Conservation (phyloP, 2,113 vertebrate genomes). For the Equus przewalskii region DNA sequence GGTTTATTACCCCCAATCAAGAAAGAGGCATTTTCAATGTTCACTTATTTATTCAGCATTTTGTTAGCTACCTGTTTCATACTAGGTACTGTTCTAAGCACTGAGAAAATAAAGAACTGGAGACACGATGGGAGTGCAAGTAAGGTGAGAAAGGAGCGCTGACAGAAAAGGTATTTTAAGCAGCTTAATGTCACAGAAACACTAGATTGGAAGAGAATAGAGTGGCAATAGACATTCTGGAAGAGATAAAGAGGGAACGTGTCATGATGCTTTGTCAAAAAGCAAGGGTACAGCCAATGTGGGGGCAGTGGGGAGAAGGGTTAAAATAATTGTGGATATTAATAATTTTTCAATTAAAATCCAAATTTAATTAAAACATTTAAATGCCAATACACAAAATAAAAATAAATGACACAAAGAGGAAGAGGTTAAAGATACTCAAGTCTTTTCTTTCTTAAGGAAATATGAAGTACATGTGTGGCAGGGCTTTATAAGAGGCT, state of each 20-base stretch:
- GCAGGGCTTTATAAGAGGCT: background rate
- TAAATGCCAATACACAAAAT: background rate
- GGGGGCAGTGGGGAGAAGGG: rapidly evolving
- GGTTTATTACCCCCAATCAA: background rate
- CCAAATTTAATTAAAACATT: conserved; percentile 8
- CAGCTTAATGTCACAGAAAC: background rate
- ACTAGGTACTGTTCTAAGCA: background rate
- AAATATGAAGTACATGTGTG: background rate
- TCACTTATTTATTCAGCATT: background rate
- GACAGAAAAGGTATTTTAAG: background rate
- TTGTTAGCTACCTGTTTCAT: background rate
- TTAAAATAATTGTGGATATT: background rate
- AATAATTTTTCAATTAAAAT: background rate
- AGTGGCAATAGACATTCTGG: background rate
- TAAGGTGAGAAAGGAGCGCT: background rate
- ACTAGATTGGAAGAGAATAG: background rate
- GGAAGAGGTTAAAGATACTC: background rate
- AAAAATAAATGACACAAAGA: conserved; percentile 6
- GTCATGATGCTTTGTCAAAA: background rate
- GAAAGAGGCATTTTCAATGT: background rate
- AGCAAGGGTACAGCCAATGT: background rate
- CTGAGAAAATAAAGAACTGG: background rate
- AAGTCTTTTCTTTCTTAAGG: background rate
- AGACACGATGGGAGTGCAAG: background rate
- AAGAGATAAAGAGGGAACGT: background rate